phyloP scores from a whole-genome alignment of 1,140 invertebrate genomes.

The Eurosta solidaginis region DNA sequence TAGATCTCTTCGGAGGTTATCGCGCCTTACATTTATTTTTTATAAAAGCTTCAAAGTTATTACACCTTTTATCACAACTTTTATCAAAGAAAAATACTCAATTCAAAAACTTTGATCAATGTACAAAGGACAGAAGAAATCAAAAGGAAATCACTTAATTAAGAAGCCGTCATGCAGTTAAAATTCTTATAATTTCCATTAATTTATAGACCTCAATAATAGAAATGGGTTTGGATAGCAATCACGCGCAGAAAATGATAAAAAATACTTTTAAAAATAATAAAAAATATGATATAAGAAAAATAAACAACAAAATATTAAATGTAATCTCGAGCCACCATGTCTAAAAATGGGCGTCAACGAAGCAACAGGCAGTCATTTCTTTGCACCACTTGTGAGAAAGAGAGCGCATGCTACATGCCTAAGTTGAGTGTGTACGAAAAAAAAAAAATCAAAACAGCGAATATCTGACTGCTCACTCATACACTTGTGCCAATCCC shows the following conservation, averaged over 20 bases:
- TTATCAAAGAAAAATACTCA: no score
- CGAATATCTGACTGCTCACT: not conserved
- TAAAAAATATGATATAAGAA: not conserved
- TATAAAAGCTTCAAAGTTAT: no score
- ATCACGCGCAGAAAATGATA: not conserved
- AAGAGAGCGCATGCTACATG: not conserved
- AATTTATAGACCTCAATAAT: not conserved
- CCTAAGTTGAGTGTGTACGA: not conserved
- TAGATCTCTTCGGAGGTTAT: no score
- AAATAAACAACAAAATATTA: not conserved
- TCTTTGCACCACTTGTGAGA: not conserved
- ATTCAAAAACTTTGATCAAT: no score
- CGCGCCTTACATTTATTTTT: no score
- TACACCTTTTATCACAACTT: no score
- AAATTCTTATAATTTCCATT: not conserved
- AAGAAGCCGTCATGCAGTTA: not conserved
- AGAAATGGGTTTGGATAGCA: not conserved
- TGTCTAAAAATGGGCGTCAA: not conserved
- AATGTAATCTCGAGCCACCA: not conserved
- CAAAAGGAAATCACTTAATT: not conserved
- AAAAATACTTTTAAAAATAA: not conserved
- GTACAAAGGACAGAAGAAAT: no score
- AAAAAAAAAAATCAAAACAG: not conserved
- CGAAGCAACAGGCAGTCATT: constrained; percentile 23
- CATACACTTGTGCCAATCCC: not conserved